These are phyloP conservation scores for Leuciscus idus DNA, from an alignment of 2,113 vertebrate species.

Conservation along the genomic window DNA sequence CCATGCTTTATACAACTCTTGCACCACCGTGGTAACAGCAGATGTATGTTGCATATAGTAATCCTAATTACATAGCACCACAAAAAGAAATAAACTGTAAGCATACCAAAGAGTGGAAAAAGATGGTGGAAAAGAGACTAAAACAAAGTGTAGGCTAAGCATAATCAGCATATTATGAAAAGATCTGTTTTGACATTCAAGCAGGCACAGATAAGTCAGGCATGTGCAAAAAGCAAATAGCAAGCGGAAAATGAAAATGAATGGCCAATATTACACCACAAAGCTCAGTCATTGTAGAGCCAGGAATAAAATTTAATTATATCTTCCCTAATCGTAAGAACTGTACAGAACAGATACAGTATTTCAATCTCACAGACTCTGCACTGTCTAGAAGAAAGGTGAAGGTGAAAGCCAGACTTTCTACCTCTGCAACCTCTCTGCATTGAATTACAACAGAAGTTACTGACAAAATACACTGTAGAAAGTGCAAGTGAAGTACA, in stretches of 20 bases:
- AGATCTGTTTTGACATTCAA: constrained; percentile 8
- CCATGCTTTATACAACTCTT: not conserved
- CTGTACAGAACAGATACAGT: not conserved
- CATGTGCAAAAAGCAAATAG: constrained; percentile 1
- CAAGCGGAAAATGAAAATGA: constrained; percentile 13
- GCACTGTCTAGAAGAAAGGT: not conserved
- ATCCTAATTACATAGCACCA: not conserved
- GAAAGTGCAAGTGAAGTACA: not conserved
- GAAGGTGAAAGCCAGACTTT: constrained; percentile 10
- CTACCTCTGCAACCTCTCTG: not conserved
- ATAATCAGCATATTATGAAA: not conserved
- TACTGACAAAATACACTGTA: not conserved
- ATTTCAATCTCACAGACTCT: not conserved
- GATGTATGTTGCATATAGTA: not conserved
- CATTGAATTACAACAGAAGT: not conserved
- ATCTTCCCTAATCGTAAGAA: not conserved
- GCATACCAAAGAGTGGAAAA: not conserved
- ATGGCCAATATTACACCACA: constrained; percentile 12
- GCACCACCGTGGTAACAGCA: not conserved
- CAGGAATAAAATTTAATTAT: not conserved
- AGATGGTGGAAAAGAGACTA: not conserved
- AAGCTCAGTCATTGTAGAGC: constrained; percentile 10
- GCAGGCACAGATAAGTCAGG: not conserved
- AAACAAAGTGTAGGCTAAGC: not conserved
- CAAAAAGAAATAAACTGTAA: not conserved